A percentile compares a stretch with the other conserved stretches of the same genome.
Conservation (phyloP, 1,140 invertebrate genomes). For the Brachionus koreanus region DNA sequence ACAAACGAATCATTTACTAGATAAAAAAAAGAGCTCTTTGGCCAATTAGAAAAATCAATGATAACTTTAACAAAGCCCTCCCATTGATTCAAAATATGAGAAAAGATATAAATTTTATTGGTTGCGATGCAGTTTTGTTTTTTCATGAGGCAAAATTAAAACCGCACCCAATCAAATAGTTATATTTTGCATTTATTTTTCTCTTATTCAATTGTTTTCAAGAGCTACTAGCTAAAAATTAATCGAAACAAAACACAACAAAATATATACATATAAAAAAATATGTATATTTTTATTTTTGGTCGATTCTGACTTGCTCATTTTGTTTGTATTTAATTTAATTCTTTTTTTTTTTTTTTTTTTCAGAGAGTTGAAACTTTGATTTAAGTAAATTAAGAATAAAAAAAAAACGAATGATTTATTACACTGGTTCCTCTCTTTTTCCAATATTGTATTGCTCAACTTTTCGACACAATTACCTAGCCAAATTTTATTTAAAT, state of each 20-base stretch:
- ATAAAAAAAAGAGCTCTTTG: not conserved
- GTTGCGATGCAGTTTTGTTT: not conserved
- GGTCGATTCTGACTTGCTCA: not conserved
- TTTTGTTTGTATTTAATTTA: not conserved
- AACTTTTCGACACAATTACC: not conserved
- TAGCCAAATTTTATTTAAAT: not conserved
- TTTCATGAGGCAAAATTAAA: not conserved
- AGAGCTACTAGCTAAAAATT: not conserved
- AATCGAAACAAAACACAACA: not conserved
- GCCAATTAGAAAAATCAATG: not conserved
- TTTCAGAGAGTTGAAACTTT: not conserved
- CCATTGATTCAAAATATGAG: not conserved
- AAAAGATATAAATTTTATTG: not conserved
- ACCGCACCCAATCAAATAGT: not conserved
- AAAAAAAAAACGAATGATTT: constrained; percentile 8
- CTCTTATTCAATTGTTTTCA: not conserved
- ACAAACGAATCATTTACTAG: not conserved
- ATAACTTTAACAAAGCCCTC: not conserved
- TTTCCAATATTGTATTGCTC: not conserved
- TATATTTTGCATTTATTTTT: not conserved
- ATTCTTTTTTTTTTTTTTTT: not conserved
- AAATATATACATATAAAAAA: not conserved
- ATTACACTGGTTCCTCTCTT: not conserved
- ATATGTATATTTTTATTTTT: not conserved
- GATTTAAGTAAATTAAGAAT: constrained; percentile 32